phyloP scores from a whole-genome alignment of 2,797 vertebrate genomes.

The Melanotaenia boesemani region DNA sequence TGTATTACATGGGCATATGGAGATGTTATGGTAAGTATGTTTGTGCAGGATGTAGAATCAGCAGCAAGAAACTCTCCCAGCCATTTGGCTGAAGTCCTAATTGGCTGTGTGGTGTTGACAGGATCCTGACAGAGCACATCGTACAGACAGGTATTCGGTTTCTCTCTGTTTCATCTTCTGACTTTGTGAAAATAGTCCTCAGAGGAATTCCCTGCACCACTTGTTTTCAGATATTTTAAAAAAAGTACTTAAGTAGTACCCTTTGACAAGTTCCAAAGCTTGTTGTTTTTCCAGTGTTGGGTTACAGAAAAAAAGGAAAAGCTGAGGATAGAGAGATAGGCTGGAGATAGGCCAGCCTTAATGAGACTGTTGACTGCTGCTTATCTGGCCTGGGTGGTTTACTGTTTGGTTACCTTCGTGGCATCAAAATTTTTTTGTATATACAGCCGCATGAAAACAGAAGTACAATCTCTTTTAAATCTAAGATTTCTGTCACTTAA shows the following conservation, averaged over 20 bases:
- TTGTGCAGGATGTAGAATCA: conserved; percentile 46
- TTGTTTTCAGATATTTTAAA: conserved; percentile 45
- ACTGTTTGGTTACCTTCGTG: conserved; percentile 40
- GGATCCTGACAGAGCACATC: conserved; percentile 75
- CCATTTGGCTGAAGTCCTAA: conserved; percentile 76
- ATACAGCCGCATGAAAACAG: neutral
- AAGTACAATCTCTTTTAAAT: neutral
- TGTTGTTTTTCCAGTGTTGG: conserved; percentile 46
- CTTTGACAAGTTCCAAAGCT: conserved; percentile 55
- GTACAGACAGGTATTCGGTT: conserved; percentile 64
- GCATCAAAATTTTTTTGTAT: conserved; percentile 10
- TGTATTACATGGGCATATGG: conserved; percentile 5
- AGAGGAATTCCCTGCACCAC: conserved; percentile 59
- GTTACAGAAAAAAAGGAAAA: conserved; percentile 34
- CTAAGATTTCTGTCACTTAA: too few relatives aligned
- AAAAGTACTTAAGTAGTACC: conserved; percentile 33
- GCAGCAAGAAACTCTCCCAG: conserved; percentile 65
- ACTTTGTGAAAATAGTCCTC: conserved; percentile 58
- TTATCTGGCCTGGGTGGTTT: conserved; percentile 38
- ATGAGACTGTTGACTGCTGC: conserved; percentile 51
- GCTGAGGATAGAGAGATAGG: neutral
- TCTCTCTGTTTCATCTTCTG: conserved; percentile 55
- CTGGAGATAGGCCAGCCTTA: conserved; percentile 57
- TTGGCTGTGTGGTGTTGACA: conserved; percentile 74
- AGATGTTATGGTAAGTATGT: conserved; percentile 15